Evolutionary conservation across 2,888 invertebrate species (phyloP).

Genomic region (Macroteleia sp.): DNA sequence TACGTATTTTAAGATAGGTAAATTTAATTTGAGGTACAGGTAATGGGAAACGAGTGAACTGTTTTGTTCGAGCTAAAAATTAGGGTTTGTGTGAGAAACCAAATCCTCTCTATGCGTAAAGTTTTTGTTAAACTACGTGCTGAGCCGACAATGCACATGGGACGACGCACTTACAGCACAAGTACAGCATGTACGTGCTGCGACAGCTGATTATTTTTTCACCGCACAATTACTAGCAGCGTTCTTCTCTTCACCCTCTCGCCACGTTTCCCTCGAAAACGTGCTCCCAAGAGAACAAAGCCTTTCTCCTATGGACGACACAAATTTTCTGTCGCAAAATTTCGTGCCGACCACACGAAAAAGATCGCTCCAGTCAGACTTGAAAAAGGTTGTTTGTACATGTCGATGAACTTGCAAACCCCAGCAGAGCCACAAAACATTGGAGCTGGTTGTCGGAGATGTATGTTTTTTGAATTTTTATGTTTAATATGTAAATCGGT

Average conservation of each 20-base stretch:
- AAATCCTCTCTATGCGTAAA: constrained; percentile 35
- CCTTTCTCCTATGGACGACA: constrained; percentile 36
- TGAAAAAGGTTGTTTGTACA: constrained; percentile 64
- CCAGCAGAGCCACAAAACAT: constrained; percentile 29
- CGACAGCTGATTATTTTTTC: constrained; percentile 79
- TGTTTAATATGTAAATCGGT: too few species aligned
- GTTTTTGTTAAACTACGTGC: constrained; percentile 53
- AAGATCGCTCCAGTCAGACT: constrained; percentile 47
- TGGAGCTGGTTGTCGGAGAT: constrained; percentile 7
- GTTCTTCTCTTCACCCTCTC: constrained; percentile 62
- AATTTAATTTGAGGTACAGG: background rate
- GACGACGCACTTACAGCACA: constrained; percentile 54
- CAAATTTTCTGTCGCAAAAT: constrained; percentile 52
- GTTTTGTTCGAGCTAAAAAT: background rate
- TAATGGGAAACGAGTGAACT: constrained; percentile 8
- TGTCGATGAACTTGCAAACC: constrained; percentile 45
- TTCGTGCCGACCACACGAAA: constrained; percentile 30
- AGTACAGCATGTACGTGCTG: constrained; percentile 69
- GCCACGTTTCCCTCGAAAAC: constrained; percentile 58
- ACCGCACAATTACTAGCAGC: constrained; percentile 76
- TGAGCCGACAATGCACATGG: constrained; percentile 56
- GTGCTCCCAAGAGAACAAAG: constrained; percentile 65
- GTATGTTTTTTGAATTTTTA: background rate
- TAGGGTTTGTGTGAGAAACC: constrained; percentile 10
- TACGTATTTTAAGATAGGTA: too few species aligned